Conservation (phyloP, 1,140 invertebrate genomes). For the Tyrophagus putrescentiae region DNA sequence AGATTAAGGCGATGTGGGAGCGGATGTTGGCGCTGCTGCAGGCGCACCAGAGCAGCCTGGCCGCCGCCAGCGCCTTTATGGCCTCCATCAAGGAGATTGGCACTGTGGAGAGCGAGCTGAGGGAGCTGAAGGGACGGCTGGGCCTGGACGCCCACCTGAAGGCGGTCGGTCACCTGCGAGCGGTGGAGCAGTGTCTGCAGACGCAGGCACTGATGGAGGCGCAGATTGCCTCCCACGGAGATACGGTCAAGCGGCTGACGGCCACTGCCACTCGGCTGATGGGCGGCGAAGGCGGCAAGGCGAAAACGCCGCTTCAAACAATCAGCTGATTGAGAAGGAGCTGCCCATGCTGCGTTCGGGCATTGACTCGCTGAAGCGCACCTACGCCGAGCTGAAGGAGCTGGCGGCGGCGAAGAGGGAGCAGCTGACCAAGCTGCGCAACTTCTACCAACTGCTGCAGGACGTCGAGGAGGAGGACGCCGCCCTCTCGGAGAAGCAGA, state of each 20-base stretch:
- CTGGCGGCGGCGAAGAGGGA: constrained; percentile 59
- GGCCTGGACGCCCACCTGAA: constrained; percentile 47
- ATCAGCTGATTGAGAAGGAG: constrained; percentile 33
- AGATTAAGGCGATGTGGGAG: constrained; percentile 74
- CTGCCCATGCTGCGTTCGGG: constrained; percentile 49
- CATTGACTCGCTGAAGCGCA: constrained; percentile 51
- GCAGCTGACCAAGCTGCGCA: constrained; percentile 71
- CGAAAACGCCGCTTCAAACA: background rate
- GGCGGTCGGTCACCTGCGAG: constrained; percentile 59
- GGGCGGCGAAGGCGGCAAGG: constrained; percentile 28
- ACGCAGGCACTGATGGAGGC: constrained; percentile 80
- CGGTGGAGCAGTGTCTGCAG: constrained; percentile 80
- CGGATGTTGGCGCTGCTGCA: constrained; percentile 67
- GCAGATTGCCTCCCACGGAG: constrained; percentile 63
- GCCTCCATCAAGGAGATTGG: constrained; percentile 78
- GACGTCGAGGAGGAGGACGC: constrained; percentile 85
- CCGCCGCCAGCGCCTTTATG: constrained; percentile 58
- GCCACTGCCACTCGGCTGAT: constrained; percentile 43
- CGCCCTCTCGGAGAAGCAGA: constrained; percentile 79
- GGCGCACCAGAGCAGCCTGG: constrained; percentile 65
- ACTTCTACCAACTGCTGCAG: constrained; percentile 83
- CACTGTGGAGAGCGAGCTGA: constrained; percentile 61
- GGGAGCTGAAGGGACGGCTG: constrained; percentile 55
- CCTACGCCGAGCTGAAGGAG: constrained; percentile 45
- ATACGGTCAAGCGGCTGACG: constrained; percentile 58